phyloP scores from a whole-genome alignment of 1,140 invertebrate genomes.

The Formica selysi region DNA sequence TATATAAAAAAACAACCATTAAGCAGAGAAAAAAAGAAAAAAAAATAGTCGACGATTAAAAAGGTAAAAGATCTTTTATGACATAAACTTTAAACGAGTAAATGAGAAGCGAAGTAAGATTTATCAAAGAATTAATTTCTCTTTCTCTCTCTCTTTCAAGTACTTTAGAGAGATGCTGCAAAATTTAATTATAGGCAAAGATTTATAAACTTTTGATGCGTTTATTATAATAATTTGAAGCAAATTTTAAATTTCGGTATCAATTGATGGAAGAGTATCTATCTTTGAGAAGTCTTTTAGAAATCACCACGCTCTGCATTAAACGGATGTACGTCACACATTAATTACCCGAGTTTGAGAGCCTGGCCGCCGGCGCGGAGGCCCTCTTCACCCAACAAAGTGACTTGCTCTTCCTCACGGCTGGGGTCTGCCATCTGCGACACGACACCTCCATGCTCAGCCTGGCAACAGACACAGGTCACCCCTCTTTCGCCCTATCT shows the following conservation, averaged over 20 bases:
- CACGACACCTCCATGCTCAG: conserved; percentile 88
- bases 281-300: background rate
- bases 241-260: background rate
- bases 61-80: too few species aligned
- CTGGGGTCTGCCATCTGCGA: conserved; percentile 96
- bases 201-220: background rate
- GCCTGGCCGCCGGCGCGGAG: conserved; percentile 96
- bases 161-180: too few species aligned
- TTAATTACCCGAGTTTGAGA: conserved; percentile 96
- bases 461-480: conserved; percentile 88
- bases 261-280: background rate
- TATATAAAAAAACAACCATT: too few species aligned
- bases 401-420: conserved; percentile 97
- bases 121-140: background rate
- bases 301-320: conserved; percentile 79
- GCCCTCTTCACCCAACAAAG: conserved; percentile 97
- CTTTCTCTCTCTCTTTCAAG: background rate
- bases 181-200: background rate
- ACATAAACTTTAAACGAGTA: too few species aligned
- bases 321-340: conserved; percentile 80
- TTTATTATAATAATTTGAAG: background rate
- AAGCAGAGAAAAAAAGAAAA: too few species aligned
- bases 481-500: conserved; percentile 85
- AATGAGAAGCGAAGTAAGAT: background rate
- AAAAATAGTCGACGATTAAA: too few species aligned